phyloP scores from a whole-genome alignment of 1,140 invertebrate species.

The Ctenoplectra terminalis region DNA sequence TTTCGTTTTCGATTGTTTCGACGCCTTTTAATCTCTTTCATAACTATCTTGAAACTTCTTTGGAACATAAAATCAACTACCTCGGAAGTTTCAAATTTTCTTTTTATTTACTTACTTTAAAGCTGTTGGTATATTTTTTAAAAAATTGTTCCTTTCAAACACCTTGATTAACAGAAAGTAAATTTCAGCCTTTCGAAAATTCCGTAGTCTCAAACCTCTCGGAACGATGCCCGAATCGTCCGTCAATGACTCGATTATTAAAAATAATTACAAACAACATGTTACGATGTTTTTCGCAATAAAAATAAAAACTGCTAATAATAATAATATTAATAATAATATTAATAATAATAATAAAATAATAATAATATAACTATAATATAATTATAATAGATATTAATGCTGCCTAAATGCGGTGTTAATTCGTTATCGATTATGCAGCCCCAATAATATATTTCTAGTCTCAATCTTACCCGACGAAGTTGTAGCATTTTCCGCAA shows the following conservation, averaged over 20 bases:
- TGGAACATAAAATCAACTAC: background rate
- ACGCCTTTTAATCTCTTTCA: background rate
- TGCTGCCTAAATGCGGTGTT: constrained; percentile 75
- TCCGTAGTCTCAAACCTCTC: constrained; percentile 9
- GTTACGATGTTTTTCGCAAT: constrained; percentile 70
- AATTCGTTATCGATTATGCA: constrained; percentile 70
- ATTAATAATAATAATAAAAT: constrained; percentile 69
- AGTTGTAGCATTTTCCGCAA: constrained; percentile 38
- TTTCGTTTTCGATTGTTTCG: background rate
- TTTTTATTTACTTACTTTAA: background rate
- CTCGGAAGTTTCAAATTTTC: background rate
- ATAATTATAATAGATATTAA: constrained; percentile 68
- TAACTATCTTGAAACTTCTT: background rate
- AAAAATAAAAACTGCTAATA: constrained; percentile 71
- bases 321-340: constrained; percentile 19
- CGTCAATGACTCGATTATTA: constrained; percentile 74
- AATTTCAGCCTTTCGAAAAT: background rate
- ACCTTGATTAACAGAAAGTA: background rate
- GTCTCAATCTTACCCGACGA: constrained; percentile 45
- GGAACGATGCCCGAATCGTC: constrained; percentile 51
- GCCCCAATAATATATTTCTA: constrained; percentile 58
- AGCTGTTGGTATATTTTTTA: background rate
- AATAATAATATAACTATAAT: constrained; percentile 65
- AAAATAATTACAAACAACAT: constrained; percentile 56
- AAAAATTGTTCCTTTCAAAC: background rate